phyloP scores from a whole-genome alignment of 2,797 vertebrate genomes.

The Neosilurus mollespiculum region DNA sequence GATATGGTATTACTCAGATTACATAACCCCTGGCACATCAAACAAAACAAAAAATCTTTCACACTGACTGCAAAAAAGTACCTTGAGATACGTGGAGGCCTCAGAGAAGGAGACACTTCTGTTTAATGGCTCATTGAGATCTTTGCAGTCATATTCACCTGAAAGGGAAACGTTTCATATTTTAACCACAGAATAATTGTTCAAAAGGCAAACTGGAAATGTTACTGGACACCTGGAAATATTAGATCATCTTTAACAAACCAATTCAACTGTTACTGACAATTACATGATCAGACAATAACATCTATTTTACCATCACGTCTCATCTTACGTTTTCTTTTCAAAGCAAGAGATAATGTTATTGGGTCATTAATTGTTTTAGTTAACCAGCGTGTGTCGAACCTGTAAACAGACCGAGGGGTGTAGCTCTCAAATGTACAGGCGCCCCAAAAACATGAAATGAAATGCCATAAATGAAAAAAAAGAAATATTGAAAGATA shows the following conservation, averaged over 20 bases:
- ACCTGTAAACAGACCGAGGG: too few relatives aligned
- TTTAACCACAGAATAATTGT: background rate
- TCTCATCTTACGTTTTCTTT: background rate
- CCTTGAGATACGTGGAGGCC: conserved; percentile 83
- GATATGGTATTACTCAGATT: background rate
- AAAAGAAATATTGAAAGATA: too few relatives aligned
- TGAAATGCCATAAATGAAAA: too few relatives aligned
- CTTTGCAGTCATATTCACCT: conserved; percentile 94
- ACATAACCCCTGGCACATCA: background rate
- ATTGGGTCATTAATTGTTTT: too few relatives aligned
- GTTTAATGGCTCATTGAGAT: conserved; percentile 72
- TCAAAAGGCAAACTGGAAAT: background rate
- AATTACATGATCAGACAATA: background rate
- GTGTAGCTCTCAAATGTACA: too few relatives aligned
- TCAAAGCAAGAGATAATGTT: background rate
- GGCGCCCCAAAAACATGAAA: too few relatives aligned
- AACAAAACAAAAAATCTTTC: background rate
- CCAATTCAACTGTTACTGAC: background rate
- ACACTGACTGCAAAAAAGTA: conserved; percentile 54
- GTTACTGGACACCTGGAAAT: too few relatives aligned
- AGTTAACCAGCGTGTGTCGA: too few relatives aligned
- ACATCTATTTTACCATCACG: background rate
- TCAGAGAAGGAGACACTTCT: conserved; percentile 86
- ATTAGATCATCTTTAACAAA: background rate
- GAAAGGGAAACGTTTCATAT: conserved; percentile 44